Evolutionary conservation across 2,113 vertebrate species (phyloP), one percentile per base, ranked within the genome.

Genomic region (Steatornis caripensis): DNA sequence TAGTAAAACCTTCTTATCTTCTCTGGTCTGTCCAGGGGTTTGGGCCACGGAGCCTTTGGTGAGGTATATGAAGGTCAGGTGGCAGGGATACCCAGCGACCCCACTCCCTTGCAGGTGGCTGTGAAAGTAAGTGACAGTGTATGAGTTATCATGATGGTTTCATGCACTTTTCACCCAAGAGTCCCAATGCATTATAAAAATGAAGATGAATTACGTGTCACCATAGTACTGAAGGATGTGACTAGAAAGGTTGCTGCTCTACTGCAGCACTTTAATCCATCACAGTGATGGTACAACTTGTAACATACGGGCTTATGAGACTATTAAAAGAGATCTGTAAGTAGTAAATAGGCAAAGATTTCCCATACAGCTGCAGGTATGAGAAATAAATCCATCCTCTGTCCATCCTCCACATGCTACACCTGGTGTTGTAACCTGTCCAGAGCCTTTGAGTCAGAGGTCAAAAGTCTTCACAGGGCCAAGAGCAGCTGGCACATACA

Each of bases 61-160:
- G 99, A 99, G 94, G 99, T 99, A 64, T 99, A 99, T 85, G 99
- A 99, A 98, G 99, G 99, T 45, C 98, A 99, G 96, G 99, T 99
- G 37, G 98, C 99, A 81, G 99, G 99, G 62, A 99, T 98, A 89
- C 98, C 99, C 82, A 99, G 98, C 5, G 99, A 99, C 95, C 98
- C 98, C 4, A 99, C 98, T 94, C 99, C 99, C 57, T 98, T 99
- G 95, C 99, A 99, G 93, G 99, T 99, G 96, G 99, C 99, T 41
- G 99, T 99, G 48, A 99, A 99, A 99, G 99, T 99, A 97, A 98
- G 98, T 97, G 87, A 87, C 43, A 77, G 83, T 93, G 86, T 77
- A 72, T 80, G 60, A 95, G 86, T 90, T 93, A 80, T 92, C 71
- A 41, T 77, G 74, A 36, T 64, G 92, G 55, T 94, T 95, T 96